A percentile compares a stretch with the other conserved stretches of the same genome.
These are phyloP conservation scores for Hydrozoanthus gracilis DNA, from an alignment of 92 coral and sea anemone species.

Conservation along the genomic window DNA sequence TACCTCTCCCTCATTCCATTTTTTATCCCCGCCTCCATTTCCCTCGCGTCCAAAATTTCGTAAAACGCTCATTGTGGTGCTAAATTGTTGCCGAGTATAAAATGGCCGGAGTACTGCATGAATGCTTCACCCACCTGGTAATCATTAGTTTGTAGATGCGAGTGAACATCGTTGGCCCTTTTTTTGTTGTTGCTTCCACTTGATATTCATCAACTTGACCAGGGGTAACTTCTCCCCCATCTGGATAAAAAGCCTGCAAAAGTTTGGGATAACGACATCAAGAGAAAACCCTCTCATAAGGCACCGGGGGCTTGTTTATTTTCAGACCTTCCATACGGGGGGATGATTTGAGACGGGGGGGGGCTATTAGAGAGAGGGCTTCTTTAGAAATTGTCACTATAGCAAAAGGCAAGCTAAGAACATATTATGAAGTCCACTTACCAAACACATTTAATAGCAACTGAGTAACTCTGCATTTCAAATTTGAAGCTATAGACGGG, in stretches of 20 bases:
- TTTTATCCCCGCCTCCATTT: no score
- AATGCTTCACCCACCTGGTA: conserved; percentile 3
- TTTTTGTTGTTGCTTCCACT: neutral
- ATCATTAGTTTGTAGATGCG: conserved; percentile 20
- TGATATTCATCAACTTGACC: neutral
- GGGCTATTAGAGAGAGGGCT: no score
- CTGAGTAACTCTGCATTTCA: neutral
- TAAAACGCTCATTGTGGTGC: no score
- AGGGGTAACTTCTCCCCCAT: neutral
- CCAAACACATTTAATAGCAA: neutral
- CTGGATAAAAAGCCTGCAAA: conserved; percentile 5
- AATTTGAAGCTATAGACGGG: conserved; percentile 2
- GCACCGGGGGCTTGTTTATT: no score
- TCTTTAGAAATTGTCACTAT: no score
- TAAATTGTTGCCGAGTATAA: no score
- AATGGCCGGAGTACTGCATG: no score
- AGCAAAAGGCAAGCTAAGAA: neutral
- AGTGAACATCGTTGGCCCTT: conserved; percentile 14
- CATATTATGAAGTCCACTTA: neutral
- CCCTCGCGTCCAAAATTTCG: no score
- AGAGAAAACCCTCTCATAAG: neutral
- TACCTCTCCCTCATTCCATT: no score
- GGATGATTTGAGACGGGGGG: no score
- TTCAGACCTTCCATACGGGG: no score
- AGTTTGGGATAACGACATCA: neutral